Evolutionary conservation across 1,140 invertebrate genomes (phyloP).

Genomic region (Papilio helenus): DNA sequence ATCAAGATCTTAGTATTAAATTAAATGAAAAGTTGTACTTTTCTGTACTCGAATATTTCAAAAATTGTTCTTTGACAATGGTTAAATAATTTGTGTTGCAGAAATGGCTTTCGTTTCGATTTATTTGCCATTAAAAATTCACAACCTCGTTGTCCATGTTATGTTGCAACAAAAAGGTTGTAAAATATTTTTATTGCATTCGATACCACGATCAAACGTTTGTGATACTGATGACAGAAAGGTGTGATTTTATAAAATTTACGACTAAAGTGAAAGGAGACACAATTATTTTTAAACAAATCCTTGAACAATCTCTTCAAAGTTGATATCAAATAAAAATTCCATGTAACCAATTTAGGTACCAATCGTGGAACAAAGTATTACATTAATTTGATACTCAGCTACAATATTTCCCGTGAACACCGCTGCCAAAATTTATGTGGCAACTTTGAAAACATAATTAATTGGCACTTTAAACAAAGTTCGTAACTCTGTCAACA

Average conservation of each 20-base stretch:
- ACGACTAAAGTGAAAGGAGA: no score
- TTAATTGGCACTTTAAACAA: conserved; percentile 58
- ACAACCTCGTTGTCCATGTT: background rate
- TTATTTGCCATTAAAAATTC: background rate
- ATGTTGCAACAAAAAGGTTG: background rate
- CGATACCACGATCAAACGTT: background rate
- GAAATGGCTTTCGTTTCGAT: background rate
- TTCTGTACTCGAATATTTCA: no score
- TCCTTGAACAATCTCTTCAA: no score
- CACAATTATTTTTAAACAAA: no score
- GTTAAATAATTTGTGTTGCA: background rate
- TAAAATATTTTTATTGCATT: background rate
- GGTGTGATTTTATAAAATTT: no score
- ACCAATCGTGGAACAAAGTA: conserved; percentile 18
- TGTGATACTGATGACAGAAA: background rate
- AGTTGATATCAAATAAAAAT: background rate
- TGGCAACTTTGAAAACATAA: conserved; percentile 48
- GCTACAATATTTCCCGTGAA: conserved; percentile 24
- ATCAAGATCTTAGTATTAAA: background rate
- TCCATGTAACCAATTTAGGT: conserved; percentile 1
- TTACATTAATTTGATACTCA: conserved; percentile 32
- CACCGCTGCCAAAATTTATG: conserved; percentile 37
- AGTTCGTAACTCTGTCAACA: conserved; percentile 58
- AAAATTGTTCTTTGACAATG: no score
- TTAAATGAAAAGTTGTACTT: no score